Evolutionary conservation across 2,888 invertebrate species (phyloP).

Genomic region (Phytoseiulus persimilis): DNA sequence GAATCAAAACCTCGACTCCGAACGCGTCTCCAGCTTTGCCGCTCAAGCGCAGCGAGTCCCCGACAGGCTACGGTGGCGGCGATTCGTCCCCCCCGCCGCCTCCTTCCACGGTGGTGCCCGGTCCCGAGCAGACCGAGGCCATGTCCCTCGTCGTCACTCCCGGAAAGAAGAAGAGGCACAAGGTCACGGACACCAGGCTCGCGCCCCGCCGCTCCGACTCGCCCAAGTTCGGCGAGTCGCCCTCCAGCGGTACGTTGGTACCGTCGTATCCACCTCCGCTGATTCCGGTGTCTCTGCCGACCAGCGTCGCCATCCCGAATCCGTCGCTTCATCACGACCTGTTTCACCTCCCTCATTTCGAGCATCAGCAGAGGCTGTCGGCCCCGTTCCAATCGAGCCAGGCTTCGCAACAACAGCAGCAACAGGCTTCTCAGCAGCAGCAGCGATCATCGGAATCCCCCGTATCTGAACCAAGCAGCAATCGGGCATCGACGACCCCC

Average conservation of each 20-base stretch:
- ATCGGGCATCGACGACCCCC: constrained; percentile 40
- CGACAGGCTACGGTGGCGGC: constrained; percentile 45
- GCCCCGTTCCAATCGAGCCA: constrained; percentile 27
- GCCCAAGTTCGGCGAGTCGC: constrained; percentile 61
- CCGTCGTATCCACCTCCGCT: constrained; percentile 65
- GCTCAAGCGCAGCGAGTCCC: constrained; percentile 40
- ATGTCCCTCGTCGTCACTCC: constrained; percentile 86
- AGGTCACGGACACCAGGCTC: constrained; percentile 85
- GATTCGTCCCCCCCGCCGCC: constrained; percentile 50
- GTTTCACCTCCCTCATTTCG: constrained; percentile 83
- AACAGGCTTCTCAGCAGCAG: constrained; percentile 1
- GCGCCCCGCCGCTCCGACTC: constrained; percentile 77
- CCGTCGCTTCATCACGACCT: constrained; percentile 89
- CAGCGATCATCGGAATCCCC: constrained; percentile 36
- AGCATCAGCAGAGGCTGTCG: constrained; percentile 53
- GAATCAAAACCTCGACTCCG: constrained; percentile 43
- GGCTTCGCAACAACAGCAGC: constrained; percentile 33
- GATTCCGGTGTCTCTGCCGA: constrained; percentile 78
- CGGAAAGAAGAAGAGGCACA: constrained; percentile 93
- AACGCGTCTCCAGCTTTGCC: constrained; percentile 47
- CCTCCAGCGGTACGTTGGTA: constrained; percentile 56
- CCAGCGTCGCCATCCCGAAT: constrained; percentile 91
- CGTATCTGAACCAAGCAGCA: neutral
- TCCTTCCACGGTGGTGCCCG: constrained; percentile 40
- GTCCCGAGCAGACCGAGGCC: constrained; percentile 81